Conservation (phyloP, 2,113 vertebrate genomes). For the Arizona elegans region DNA sequence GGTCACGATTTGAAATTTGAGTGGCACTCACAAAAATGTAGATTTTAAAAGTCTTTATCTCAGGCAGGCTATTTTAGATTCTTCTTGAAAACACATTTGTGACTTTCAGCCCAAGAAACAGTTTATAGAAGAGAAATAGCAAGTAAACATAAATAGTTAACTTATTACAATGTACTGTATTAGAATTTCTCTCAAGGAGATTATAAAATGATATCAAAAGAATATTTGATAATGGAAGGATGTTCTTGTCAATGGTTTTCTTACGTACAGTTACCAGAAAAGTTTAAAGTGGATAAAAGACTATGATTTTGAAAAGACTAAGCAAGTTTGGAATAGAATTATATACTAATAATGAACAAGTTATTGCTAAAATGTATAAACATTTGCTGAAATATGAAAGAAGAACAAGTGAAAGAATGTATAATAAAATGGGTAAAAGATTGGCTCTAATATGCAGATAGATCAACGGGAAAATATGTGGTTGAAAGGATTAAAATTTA, state of each 20-base stretch:
- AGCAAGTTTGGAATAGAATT: too few relatives aligned
- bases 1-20: neutral
- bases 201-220: neutral
- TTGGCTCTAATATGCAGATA: too few relatives aligned
- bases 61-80: neutral
- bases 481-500: too few relatives aligned
- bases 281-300: neutral
- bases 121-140: neutral
- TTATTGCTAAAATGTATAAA: too few relatives aligned
- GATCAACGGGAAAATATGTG: too few relatives aligned
- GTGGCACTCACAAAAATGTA: neutral
- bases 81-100: neutral
- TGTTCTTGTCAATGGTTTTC: neutral
- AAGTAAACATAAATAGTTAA: neutral
- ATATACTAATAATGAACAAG: too few relatives aligned
- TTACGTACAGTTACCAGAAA: neutral
- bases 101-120: neutral
- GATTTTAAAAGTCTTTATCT: neutral
- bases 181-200: neutral
- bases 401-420: too few relatives aligned
- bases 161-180: neutral
- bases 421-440: too few relatives aligned
- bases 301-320: too few relatives aligned
- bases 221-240: neutral
- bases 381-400: too few relatives aligned